A percentile compares a stretch with the other conserved stretches of the same genome.
These are phyloP conservation scores for Naja naja DNA, from an alignment of 2,113 vertebrate genomes.

Conservation along the genomic window DNA sequence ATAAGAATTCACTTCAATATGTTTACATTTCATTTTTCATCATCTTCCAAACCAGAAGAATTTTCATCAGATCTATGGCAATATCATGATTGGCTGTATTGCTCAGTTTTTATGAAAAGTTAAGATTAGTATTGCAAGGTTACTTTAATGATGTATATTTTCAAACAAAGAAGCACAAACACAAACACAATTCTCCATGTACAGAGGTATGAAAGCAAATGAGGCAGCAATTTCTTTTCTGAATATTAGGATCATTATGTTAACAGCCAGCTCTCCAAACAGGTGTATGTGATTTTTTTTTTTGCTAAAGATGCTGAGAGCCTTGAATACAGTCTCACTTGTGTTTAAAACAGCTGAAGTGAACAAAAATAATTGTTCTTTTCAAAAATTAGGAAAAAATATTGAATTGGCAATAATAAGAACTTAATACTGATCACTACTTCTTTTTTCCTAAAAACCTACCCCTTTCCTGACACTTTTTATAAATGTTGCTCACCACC, in stretches of 20 bases:
- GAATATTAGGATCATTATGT: not conserved
- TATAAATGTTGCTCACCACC: not conserved
- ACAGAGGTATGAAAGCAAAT: not conserved
- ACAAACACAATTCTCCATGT: not conserved
- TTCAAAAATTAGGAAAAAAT: not conserved
- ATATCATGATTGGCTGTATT: not conserved
- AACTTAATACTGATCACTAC: not conserved
- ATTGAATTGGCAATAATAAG: not conserved
- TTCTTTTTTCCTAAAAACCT: not conserved
- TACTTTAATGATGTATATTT: not conserved
- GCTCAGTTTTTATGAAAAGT: not conserved
- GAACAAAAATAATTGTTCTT: not conserved
- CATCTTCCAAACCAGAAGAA: not conserved
- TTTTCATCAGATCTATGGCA: not conserved
- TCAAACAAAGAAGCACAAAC: not conserved
- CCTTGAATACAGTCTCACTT: not conserved
- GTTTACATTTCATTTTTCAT: not conserved
- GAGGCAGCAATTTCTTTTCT: conserved; percentile 1
- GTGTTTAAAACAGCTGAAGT: not conserved
- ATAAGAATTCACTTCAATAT: not conserved
- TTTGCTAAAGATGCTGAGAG: not conserved
- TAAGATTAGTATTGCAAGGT: not conserved
- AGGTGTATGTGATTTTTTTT: conserved; percentile 3
- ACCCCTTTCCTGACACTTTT: not conserved
- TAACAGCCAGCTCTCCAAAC: conserved; percentile 4